A percentile compares a stretch with the other conserved stretches of the same genome.
Conservation (phyloP, 2,113 vertebrate genomes). For the Dasypus novemcinctus region DNA sequence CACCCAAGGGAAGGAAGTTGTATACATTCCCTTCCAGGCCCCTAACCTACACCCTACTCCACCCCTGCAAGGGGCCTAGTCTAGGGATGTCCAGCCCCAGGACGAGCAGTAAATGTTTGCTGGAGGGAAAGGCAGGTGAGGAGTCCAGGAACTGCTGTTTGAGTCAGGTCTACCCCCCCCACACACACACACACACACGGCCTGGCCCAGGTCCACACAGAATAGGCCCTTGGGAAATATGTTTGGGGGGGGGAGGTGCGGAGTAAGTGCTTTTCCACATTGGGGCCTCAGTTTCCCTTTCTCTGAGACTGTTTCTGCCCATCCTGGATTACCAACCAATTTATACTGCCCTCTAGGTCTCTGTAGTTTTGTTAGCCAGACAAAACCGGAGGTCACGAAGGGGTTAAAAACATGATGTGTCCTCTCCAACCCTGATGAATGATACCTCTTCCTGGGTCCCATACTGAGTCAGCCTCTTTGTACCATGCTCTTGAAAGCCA, state of each 20-base stretch:
- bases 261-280: background rate
- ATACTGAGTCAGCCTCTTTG: conserved; percentile 26
- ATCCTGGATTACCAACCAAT: background rate
- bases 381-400: background rate
- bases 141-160: background rate
- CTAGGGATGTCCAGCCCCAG: background rate
- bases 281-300: background rate
- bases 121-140: background rate
- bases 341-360: background rate
- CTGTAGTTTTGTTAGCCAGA: background rate
- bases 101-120: background rate
- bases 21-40: background rate
- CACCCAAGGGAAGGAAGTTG: background rate
- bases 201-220: background rate
- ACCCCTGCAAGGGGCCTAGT: background rate
- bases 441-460: background rate
- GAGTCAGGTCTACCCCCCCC: background rate
- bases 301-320: conserved; percentile 16
- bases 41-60: background rate
- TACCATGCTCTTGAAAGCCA: conserved; percentile 39
- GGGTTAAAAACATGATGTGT: conserved; percentile 39
- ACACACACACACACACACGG: too few relatives aligned
- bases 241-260: background rate
- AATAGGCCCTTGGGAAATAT: background rate
- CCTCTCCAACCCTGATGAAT: background rate